These are phyloP conservation scores for Nansenia antarctica DNA, from an alignment of 2,113 vertebrate species.

Conservation along the genomic window DNA sequence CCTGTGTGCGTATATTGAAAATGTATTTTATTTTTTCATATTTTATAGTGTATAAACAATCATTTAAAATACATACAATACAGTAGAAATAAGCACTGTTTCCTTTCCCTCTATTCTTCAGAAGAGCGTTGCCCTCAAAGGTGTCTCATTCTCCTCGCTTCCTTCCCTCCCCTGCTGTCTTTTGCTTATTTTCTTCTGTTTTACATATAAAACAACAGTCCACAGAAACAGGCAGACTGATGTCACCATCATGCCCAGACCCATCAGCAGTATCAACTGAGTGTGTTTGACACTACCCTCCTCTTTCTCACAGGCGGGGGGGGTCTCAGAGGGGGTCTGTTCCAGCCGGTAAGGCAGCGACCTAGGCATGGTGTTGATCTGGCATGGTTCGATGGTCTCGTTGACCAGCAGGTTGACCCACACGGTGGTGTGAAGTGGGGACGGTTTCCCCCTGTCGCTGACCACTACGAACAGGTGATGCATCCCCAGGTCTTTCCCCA, in stretches of 20 bases:
- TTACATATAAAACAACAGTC: slow-evolving; percentile 55
- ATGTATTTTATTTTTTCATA: slow-evolving; percentile 43
- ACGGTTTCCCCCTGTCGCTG: slow-evolving; percentile 69
- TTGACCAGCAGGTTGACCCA: slow-evolving; percentile 78
- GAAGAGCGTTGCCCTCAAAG: slow-evolving; percentile 61
- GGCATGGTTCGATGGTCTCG: slow-evolving; percentile 63
- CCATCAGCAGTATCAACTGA: slow-evolving; percentile 48
- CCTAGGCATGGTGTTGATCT: slow-evolving; percentile 59
- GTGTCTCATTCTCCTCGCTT: slow-evolving; percentile 53
- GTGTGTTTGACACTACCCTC: slow-evolving; percentile 22
- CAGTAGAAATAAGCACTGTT: neutral
- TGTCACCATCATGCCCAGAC: slow-evolving; percentile 56
- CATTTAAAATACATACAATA: neutral
- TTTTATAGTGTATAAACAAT: slow-evolving; percentile 37
- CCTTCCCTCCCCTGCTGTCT: slow-evolving; percentile 19
- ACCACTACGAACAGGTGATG: slow-evolving; percentile 74
- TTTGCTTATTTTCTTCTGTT: slow-evolving; percentile 36
- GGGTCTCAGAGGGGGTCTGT: slow-evolving; percentile 32
- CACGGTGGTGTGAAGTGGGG: slow-evolving; percentile 69
- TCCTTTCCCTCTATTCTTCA: slow-evolving; percentile 38
- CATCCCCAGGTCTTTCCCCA: slow-evolving; percentile 67
- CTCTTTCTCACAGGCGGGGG: slow-evolving; percentile 39
- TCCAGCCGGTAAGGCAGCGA: slow-evolving; percentile 25
- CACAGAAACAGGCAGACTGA: slow-evolving; percentile 56
- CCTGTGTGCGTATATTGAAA: slow-evolving; percentile 23